Base-by-base conservation (phyloP, 2,888 invertebrate species). In the Empis livida region DNA sequence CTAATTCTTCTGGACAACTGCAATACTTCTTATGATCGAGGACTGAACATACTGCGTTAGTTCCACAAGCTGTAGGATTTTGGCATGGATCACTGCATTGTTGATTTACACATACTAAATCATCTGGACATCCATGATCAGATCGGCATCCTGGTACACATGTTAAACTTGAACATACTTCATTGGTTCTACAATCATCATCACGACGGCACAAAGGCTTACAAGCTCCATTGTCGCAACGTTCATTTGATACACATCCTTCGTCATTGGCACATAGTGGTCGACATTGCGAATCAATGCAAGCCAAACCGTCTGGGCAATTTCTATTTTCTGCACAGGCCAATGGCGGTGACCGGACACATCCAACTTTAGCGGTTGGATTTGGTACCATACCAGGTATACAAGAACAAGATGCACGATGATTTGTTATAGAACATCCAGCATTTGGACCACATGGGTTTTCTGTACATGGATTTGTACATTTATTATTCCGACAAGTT, bases 401-500 rank as follows among this genome's bases (percentile, higher is more conserved):
- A 61, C 92, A 92, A 17, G 84, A 80, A 61, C 92, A 92, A 35
- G 80, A 76, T 6, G 90, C 84, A 56, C 88, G 78, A 61, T 89
- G 84, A 60, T 87, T 85, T 11, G 81, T 76, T 2, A 87, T 84
- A 0, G 84, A 78, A 60, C 91, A 90, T 16, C 79, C 71, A 2
- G 90, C 85, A 60, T 90, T 89, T 1, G 89, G 88, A 14, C 91
- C 91, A 60, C 91, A 91, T 1, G 89, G 87, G 56, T 78, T 80
- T 44, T 78, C 76, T 39, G 63, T 67, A 59, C 90, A 88, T 1
- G 90, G 90, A 65, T 88, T 83, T 49, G 78, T 72, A 59, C 91
- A 92, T 57, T 80, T 79, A 62, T 90, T 88, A 53, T 79, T 78
- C 56, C 82, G 74, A 59, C 92, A 92, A 8, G 88, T 80, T 63